Evolutionary conservation across 2,113 vertebrate genomes (phyloP), one percentile per base, ranked within the genome.

Genomic region (Peromyscus polionotus): DNA sequence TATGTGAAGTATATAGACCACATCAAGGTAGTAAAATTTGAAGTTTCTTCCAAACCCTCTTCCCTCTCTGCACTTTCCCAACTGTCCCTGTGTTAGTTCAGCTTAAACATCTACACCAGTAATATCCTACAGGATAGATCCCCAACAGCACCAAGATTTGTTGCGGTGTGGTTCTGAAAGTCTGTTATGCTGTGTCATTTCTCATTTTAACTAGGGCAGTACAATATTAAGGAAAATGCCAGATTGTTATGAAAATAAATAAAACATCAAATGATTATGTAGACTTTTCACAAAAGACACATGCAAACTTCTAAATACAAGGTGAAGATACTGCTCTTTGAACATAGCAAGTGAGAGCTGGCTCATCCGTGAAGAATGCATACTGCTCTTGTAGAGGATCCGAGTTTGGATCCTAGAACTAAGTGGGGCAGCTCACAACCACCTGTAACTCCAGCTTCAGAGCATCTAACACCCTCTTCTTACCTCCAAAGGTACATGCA

Each of bases 251-350:
- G 28, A 20, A 51, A 16, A 48, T 19, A 33, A 54, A 79, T 42
- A 10, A 51, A 19, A 17, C 22, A 76, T 70, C 68, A 70, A 70
- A 13, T 70, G 68, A 14, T 26, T 22, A 65, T 26, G 24, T 51
- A 51, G 48, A 51, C 26, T 28, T 10, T 67, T 67, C 48, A 51
- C 48, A 51, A 51, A 7, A 51, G 48, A 65, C 0, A 65, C 24
- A 7, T 63, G 24, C 28, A 84, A 84, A 42, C 1, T 42, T 1
- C 6, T 10, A 84, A 42, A 17, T 31, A 26, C 1, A 39, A 7
- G 0, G 0, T 42, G 22, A 26, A 3, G 26, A 63, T 0, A 17
- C 1, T 61, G 33, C 4, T 24, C 12, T 84, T 39, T 42, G 39
- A 4, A 9, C 7, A 42, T 6, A 84, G 26, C 24, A 84, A 28